Base-by-base conservation (phyloP, 2,797 vertebrate genomes). In the Echiichthys vipera region DNA sequence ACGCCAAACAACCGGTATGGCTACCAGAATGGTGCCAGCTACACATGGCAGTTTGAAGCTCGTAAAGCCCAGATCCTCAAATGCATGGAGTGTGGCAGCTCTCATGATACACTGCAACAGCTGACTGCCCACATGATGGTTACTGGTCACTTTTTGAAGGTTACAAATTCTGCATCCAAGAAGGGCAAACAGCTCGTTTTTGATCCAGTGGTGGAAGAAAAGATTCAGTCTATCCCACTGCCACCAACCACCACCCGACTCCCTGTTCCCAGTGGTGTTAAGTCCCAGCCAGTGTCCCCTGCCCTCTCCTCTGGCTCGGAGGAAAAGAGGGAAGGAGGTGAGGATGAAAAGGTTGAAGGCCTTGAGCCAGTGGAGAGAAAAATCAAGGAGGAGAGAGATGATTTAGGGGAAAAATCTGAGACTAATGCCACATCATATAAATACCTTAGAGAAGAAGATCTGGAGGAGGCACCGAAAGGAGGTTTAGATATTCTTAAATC, bases 61-160 rank as follows among this genome's bases (percentile, higher is more conserved):
- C 96, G 98, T 53, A 99, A 99, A 87, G 97, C 98, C 32, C 98
- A 99, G 90, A 99, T 99, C 89, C 95, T 99, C 74, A 99, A 99
- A 91, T 99, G 98, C 92, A 99, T 99, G 98, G 98, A 99, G 88
- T 99, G 98, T 3, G 98, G 98, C 56, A 99, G 98, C 92, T 99
- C 98, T 27, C 98, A 99, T 27, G 98, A 99, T 61, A 99, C 98
- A 55, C 88, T 99, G 89, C 98, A 99, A 90, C 98, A 99, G 91
- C 96, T 99, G 77, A 99, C 98, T 2, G 97, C 98, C 77, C 98
- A 99, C 89, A 99, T 99, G 98, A 99, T 99, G 98, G 98, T 99
- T 74, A 99, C 98, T 0, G 98, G 98, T 68, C 98, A 99, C 91
- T 99, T 99, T 92, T 81, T 99, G 74, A 99, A 99, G 90, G 98